A percentile compares a stretch with the other conserved stretches of the same genome.
These are phyloP conservation scores for Tenrec ecaudatus DNA, from an alignment of 2,113 vertebrate species.

Conservation along the genomic window DNA sequence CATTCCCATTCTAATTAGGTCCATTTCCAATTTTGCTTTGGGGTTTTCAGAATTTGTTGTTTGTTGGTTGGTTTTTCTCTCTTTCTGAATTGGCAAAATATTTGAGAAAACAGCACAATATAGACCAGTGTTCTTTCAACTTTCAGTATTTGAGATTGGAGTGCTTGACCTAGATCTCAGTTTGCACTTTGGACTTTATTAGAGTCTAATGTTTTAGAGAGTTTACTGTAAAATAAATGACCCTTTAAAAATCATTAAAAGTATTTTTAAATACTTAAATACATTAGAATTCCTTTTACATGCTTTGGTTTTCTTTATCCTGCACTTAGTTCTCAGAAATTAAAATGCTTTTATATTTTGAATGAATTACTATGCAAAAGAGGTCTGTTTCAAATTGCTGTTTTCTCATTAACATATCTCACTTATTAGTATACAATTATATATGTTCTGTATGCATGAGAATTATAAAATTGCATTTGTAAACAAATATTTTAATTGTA, in stretches of 20 bases:
- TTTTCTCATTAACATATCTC: constrained; percentile 66
- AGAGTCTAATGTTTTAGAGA: not conserved
- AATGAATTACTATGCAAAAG: constrained; percentile 44
- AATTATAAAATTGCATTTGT: constrained; percentile 49
- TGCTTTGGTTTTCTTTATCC: constrained; percentile 40
- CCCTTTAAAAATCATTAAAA: constrained; percentile 48
- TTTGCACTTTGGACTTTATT: not conserved
- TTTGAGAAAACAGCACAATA: not conserved
- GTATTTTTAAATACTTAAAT: constrained; percentile 43
- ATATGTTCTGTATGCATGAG: not conserved
- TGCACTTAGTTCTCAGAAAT: constrained; percentile 22
- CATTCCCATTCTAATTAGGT: not conserved
- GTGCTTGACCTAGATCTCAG: not conserved
- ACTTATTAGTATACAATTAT: constrained; percentile 60
- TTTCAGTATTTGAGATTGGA: constrained; percentile 13
- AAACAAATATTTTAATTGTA: constrained; percentile 45
- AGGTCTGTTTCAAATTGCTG: constrained; percentile 44
- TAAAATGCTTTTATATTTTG: constrained; percentile 37
- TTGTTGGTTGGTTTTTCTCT: not conserved
- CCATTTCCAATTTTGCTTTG: constrained; percentile 10
- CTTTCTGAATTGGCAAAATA: constrained; percentile 7
- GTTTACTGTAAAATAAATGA: constrained; percentile 6
- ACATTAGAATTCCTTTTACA: constrained; percentile 16
- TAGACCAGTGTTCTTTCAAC: not conserved
- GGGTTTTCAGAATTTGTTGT: not conserved